Evolutionary conservation across 1,140 invertebrate genomes (phyloP), one percentile per base, ranked within the genome.

Genomic region (Nasonia longicornis): DNA sequence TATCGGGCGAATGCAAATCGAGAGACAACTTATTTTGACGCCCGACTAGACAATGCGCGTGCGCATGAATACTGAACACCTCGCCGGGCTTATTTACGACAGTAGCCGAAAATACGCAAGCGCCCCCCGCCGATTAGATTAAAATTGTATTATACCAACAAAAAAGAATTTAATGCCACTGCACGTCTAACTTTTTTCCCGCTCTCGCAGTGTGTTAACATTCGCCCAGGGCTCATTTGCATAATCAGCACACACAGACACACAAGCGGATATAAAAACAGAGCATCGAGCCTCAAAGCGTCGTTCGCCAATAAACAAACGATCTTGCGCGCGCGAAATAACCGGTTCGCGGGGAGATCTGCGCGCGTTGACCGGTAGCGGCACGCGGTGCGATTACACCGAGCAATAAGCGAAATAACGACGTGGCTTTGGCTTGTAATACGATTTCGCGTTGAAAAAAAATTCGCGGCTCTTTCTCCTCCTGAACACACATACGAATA

Each of bases 391-490:
- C 67, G 79, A 80, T 80, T 76, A 80, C 64, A 14, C 11, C 52
- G 52, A 31, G 45, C 70, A 82, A 82, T 79, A 38, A 82, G 77
- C 75, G 70, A 77, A 82, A 82, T 82, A 73, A 79, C 77, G 71
- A 63, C 52, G 66, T 31, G 74, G 26, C 10, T 63, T 29, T 6
- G 7, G 70, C 26, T 73, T 7, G 75, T 76, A 81, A 72, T 81
- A 81, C 14, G 42, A 76, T 82, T 81, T 66, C 64, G 35, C 31
- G 80, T 81, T 83, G 66, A 69, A 64, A 42, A 58, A 82, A 48
- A 4, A 26, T 1, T 26, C 31, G 1, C 0, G 12, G 48, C 69
- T 63, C 74, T 76, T 69, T 74, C 66, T 81, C 42, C 67, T 38
- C 31, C 29, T 10, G 35, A 22, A 12, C 31, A 31, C 31, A 71